Conservation (phyloP, 2,797 vertebrate genomes). For the Rhyacichthys aspro region DNA sequence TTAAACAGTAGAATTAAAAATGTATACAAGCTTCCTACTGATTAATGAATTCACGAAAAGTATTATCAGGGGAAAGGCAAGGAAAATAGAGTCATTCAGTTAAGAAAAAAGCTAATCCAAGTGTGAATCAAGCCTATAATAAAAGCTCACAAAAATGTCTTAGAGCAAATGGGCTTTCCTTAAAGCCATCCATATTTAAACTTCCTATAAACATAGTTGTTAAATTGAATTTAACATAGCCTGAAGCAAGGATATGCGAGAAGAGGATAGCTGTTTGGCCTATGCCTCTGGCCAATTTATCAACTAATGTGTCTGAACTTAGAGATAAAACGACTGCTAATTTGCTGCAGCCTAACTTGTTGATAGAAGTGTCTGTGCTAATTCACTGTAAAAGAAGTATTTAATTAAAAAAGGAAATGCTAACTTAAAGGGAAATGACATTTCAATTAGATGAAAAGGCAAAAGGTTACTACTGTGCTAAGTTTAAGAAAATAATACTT, state of each 20-base stretch:
- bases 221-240: constrained; percentile 52
- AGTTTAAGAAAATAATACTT: constrained; percentile 37
- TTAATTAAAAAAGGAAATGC: constrained; percentile 46
- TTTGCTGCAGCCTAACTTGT: constrained; percentile 41
- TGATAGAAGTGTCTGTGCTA: constrained; percentile 34
- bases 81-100: neutral
- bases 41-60: neutral
- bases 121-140: constrained; percentile 39
- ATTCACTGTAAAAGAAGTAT: constrained; percentile 35
- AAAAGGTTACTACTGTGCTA: constrained; percentile 37
- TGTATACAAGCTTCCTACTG: constrained; percentile 13
- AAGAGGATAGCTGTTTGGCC: constrained; percentile 44
- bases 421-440: constrained; percentile 47
- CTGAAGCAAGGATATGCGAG: constrained; percentile 37
- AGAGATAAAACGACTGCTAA: constrained; percentile 51
- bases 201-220: constrained; percentile 55
- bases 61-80: neutral
- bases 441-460: constrained; percentile 55
- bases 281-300: constrained; percentile 48
- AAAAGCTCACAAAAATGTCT: constrained; percentile 31
- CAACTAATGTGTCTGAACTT: constrained; percentile 40
- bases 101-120: constrained; percentile 38
- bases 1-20: constrained; percentile 8
- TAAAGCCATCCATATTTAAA: constrained; percentile 45
- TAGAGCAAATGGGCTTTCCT: constrained; percentile 26